Conservation (phyloP, 1,140 invertebrate genomes). For the Zaprionus gabonicus region DNA sequence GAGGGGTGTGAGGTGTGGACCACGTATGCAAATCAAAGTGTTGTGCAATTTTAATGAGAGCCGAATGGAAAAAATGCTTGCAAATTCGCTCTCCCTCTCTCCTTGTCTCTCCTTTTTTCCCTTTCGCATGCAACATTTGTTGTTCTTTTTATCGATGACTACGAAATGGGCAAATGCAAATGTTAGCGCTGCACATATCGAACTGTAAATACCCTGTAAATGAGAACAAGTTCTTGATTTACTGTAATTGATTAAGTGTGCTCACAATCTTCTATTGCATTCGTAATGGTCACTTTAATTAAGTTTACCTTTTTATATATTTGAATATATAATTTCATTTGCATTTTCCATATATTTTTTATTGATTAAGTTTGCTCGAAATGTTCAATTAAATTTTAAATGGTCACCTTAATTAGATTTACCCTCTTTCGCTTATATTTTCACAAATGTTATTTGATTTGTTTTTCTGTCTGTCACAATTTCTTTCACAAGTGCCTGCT, state of each 20-base stretch:
- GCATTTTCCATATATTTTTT: too few relatives aligned
- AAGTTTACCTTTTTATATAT: too few relatives aligned
- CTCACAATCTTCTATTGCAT: background rate
- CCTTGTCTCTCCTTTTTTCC: background rate
- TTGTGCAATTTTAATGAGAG: constrained; percentile 78
- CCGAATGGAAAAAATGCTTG: constrained; percentile 26
- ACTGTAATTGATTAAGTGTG: too few relatives aligned
- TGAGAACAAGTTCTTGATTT: background rate
- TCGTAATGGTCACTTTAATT: background rate
- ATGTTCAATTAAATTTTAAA: background rate
- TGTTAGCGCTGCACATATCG: background rate
- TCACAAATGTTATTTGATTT: background rate
- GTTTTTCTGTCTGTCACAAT: background rate
- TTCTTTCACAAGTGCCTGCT: background rate
- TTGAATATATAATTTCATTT: too few relatives aligned
- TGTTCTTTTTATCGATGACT: constrained; percentile 15
- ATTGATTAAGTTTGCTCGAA: background rate
- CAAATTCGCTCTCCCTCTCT: constrained; percentile 24
- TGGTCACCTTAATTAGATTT: background rate
- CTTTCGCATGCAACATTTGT: constrained; percentile 40
- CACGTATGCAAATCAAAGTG: constrained; percentile 76
- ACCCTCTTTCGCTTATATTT: background rate
- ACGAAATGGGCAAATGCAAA: background rate
- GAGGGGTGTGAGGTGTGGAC: background rate
- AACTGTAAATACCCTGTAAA: background rate